phyloP scores from a whole-genome alignment of 2,888 invertebrate species.

The Callosobruchus maculatus region DNA sequence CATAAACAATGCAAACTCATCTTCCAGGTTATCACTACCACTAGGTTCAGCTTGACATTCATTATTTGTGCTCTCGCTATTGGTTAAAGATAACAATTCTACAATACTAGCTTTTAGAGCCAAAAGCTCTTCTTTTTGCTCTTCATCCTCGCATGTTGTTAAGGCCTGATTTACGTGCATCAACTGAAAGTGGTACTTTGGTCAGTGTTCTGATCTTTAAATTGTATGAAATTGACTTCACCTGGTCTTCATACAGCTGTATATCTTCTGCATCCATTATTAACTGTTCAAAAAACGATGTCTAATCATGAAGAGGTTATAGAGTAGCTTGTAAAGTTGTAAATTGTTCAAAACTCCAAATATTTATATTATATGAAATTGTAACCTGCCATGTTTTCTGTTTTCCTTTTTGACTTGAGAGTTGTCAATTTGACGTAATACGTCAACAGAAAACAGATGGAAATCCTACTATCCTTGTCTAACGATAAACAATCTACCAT shows the following conservation, averaged over 20 bases:
- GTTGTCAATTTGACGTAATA: background rate
- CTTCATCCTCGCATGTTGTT: slow-evolving; percentile 15
- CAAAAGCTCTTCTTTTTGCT: slow-evolving; percentile 26
- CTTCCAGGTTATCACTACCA: slow-evolving; percentile 36
- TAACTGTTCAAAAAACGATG: background rate
- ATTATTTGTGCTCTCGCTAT: slow-evolving; percentile 4
- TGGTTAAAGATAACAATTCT: slow-evolving; percentile 29
- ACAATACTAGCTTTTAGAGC: slow-evolving; percentile 27
- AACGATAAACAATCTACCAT: background rate
- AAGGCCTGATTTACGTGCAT: slow-evolving; percentile 25
- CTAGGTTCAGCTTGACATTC: slow-evolving; percentile 12
- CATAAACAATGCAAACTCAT: slow-evolving; percentile 69
- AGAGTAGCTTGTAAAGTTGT: background rate
- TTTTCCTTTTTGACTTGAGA: background rate
- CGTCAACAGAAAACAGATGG: background rate
- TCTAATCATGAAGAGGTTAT: no score
- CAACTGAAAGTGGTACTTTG: slow-evolving; percentile 22
- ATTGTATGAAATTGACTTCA: slow-evolving; percentile 4
- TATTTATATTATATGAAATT: background rate
- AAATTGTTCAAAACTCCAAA: background rate
- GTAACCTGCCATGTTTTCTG: background rate
- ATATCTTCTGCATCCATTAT: slow-evolving; percentile 17
- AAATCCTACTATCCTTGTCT: background rate
- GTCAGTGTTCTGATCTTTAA: background rate
- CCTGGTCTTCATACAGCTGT: slow-evolving; percentile 24